phyloP scores from a whole-genome alignment of 2,113 vertebrate species.

The Cebus imitator region DNA sequence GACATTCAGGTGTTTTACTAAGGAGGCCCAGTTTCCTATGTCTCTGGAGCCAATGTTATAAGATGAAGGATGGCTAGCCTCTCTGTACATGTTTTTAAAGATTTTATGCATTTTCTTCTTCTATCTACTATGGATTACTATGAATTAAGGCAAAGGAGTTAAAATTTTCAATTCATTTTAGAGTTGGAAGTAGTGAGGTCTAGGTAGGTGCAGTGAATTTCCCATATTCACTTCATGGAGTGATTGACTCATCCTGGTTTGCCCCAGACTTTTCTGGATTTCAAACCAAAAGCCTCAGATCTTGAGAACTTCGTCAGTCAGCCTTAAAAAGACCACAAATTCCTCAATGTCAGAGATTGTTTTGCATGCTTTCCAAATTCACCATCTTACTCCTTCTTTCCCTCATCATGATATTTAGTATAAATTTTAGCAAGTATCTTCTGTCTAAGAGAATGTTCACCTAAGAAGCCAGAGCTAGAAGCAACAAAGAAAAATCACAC shows the following conservation, averaged over 20 bases:
- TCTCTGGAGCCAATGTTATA: slow-evolving; percentile 1
- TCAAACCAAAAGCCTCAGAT: not conserved
- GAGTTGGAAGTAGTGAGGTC: not conserved
- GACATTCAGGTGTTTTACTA: not conserved
- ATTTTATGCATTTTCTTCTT: not conserved
- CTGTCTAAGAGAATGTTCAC: not conserved
- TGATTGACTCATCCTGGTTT: not conserved
- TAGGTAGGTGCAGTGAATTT: not conserved
- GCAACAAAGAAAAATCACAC: not conserved
- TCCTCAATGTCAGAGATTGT: not conserved
- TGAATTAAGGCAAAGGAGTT: not conserved
- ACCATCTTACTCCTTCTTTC: not conserved
- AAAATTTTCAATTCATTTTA: not conserved
- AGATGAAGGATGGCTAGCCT: not conserved
- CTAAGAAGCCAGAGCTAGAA: not conserved
- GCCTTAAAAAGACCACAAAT: not conserved
- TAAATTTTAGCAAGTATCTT: not conserved
- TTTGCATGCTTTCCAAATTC: not conserved
- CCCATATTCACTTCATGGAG: not conserved
- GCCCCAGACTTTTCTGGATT: not conserved
- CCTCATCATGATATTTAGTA: not conserved
- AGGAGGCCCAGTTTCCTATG: not conserved
- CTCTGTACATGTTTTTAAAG: not conserved
- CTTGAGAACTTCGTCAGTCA: not conserved
- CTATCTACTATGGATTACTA: not conserved